A percentile compares a stretch with the other conserved stretches of the same genome.
phyloP scores from a whole-genome alignment of 2,888 invertebrate species.

The Rhingia campestris region DNA sequence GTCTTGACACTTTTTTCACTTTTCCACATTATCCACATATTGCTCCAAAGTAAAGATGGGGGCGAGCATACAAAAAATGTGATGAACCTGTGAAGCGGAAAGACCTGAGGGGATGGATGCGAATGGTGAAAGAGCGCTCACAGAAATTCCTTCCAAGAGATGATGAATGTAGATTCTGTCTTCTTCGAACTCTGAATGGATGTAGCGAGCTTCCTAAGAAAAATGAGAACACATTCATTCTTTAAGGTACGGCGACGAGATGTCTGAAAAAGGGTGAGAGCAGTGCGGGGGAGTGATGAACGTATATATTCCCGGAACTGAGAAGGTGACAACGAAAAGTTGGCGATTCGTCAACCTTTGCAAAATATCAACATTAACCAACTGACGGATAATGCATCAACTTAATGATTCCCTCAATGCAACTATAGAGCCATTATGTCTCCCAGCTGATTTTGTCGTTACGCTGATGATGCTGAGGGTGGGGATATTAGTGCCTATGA shows the following conservation, averaged over 20 bases:
- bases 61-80: constrained; percentile 32
- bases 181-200: constrained; percentile 60
- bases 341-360: constrained; percentile 57
- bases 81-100: constrained; percentile 63
- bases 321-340: constrained; percentile 56
- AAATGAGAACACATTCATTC: constrained; percentile 57
- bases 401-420: constrained; percentile 52
- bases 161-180: constrained; percentile 70
- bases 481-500: constrained; percentile 6
- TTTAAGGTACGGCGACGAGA: constrained; percentile 29
- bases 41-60: constrained; percentile 36
- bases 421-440: constrained; percentile 33
- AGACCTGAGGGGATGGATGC: constrained; percentile 53
- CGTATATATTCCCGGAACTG: constrained; percentile 24
- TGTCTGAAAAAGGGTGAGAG: constrained; percentile 30
- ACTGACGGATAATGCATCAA: constrained; percentile 57
- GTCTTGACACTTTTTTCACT: constrained; percentile 48
- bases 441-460: constrained; percentile 40
- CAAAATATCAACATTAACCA: constrained; percentile 59
- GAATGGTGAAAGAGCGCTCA: constrained; percentile 47
- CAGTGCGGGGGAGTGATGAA: constrained; percentile 5
- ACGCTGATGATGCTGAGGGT: constrained; percentile 17
- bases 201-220: constrained; percentile 46
- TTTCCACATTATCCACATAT: constrained; percentile 55
- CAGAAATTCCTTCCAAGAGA: constrained; percentile 63